Conservation (phyloP, 2,113 vertebrate species). For the Pedionomus torquatus region DNA sequence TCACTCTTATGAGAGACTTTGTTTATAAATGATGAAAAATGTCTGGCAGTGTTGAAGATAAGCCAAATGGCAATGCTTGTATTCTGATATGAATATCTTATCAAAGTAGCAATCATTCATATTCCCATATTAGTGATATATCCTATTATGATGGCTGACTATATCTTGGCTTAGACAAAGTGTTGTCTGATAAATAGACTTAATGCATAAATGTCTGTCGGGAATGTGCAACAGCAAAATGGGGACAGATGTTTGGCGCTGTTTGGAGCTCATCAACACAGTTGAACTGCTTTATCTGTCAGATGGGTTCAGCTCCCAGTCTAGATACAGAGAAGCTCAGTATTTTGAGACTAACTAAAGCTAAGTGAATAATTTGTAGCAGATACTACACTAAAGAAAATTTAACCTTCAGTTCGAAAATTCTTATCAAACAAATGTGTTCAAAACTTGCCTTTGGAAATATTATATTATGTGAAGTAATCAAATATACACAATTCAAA, state of each 20-base stretch:
- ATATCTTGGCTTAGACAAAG: constrained; percentile 58
- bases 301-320: constrained; percentile 6
- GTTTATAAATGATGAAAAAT: neutral
- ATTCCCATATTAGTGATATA: constrained; percentile 33
- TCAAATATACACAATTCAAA: neutral
- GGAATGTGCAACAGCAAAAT: constrained; percentile 34
- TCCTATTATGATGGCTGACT: constrained; percentile 22
- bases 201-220: constrained; percentile 51
- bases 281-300: constrained; percentile 51
- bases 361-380: neutral
- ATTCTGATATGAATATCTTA: constrained; percentile 1
- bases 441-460: neutral
- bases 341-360: neutral
- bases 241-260: constrained; percentile 56
- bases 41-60: neutral
- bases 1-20: neutral
- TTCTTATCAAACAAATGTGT: neutral
- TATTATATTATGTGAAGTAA: neutral
- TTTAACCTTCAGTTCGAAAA: neutral
- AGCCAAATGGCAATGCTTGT: neutral
- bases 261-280: constrained; percentile 52
- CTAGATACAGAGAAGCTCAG: neutral
- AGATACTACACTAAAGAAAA: constrained; percentile 2
- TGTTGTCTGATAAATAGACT: constrained; percentile 59
- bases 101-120: neutral